Base-by-base conservation (phyloP, 2,888 invertebrate genomes). In the Thecocarcelia acutangulata region DNA sequence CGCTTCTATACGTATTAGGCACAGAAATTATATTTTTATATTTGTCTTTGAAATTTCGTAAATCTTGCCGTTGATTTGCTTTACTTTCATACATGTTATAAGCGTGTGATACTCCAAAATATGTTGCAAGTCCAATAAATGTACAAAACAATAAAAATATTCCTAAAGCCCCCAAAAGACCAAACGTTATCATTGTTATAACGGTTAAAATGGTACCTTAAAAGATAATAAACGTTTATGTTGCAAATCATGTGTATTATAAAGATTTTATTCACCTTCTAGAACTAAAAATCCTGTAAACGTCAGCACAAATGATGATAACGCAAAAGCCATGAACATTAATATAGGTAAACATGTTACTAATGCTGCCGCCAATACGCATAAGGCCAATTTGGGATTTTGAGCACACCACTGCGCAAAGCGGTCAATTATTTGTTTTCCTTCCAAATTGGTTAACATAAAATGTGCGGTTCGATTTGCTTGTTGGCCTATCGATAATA, bases 261-360 rank as follows among this genome's bases (percentile, higher is more conserved):
- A n/a, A n/a, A n/a, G n/a, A n/a, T n/a, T n/a, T n/a, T n/a, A n/a
- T 68, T 17, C 83, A 90, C 91, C 91, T 87, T 91, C 91, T 6
- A 91, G 85, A 1, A 91, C 86, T n/a, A 91, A 82, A 64, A 91
- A 88, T 42, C 90, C 91, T 0, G 89, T 89, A 42, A 91, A 88
- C 0, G 91, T 89, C 84, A 91, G 86, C 15, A 88, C 69, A 75
- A 90, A 84, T 1, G 90, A 89, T 3, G 88, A 87, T 58, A 91
- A 75, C 1, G 87, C 88, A 69, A 91, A 88, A 0, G 88, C 87
- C 24, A 88, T 74, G 6, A 91, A 85, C 2, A 91, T 85, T 1
- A 89, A 80, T 66, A 90, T 84, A 15, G 90, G 91, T 6, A 90
- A 76, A 1, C 87, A 70, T 4, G 88, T 70, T 0, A 87, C 85